Evolutionary conservation across 2,113 vertebrate genomes (phyloP).

Genomic region (Otis tarda): DNA sequence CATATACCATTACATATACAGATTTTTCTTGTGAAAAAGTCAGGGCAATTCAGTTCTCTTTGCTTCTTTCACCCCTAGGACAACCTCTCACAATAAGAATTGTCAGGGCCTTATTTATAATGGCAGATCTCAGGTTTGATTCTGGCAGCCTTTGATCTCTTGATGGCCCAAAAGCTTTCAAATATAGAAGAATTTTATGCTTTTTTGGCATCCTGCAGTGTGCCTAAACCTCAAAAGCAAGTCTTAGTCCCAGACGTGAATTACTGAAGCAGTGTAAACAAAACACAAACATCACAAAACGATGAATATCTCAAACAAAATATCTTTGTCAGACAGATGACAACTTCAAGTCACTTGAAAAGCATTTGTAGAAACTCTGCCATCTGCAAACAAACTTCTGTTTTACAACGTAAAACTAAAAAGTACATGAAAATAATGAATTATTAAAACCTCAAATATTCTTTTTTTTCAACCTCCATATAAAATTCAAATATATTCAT

Average conservation of each 20-base stretch:
- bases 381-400: conserved; percentile 42
- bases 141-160: conserved; percentile 84
- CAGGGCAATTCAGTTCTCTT: conserved; percentile 27
- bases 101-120: conserved; percentile 74
- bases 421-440: conserved; percentile 41
- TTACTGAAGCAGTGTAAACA: conserved; percentile 74
- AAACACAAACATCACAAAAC: conserved; percentile 66
- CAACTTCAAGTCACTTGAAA: conserved; percentile 54
- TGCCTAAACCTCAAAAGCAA: conserved; percentile 70
- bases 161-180: conserved; percentile 77
- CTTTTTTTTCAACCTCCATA: neutral
- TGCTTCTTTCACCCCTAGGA: conserved; percentile 53
- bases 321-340: conserved; percentile 70
- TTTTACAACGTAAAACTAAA: conserved; percentile 37
- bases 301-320: conserved; percentile 68
- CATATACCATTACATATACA: neutral
- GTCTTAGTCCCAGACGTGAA: conserved; percentile 69
- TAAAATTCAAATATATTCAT: neutral
- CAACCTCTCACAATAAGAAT: conserved; percentile 67
- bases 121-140: conserved; percentile 82
- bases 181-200: conserved; percentile 60
- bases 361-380: conserved; percentile 22
- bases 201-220: conserved; percentile 66
- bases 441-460: conserved; percentile 34
- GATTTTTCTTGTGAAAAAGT: conserved; percentile 18